Base-by-base conservation (phyloP, 2,797 vertebrate genomes). In the Bradypodion pumilum region DNA sequence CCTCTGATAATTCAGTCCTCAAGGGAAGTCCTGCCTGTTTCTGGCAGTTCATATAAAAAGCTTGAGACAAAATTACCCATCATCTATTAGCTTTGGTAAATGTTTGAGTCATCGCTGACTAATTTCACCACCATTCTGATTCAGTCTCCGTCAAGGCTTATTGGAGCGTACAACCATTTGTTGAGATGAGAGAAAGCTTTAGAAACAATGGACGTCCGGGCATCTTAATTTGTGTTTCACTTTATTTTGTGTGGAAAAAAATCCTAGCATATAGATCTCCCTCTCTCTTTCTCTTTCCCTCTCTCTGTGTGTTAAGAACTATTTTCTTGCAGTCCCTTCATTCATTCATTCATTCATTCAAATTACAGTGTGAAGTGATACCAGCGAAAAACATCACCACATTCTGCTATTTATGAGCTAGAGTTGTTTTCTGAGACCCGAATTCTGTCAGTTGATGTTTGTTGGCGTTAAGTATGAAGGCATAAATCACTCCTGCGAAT, bases 61-160 rank as follows among this genome's bases (percentile, higher is more conserved):
- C 42, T 78, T 46, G 42, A 78, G 78, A 65, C 63, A 16, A 40
- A 65, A 15, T 1, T 65, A 10, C 12, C 44, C 16, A 1, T 44
- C 15, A 27, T 42, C 70, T 29, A 9, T 32, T 13, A 23, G 29
- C 44, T 32, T 78, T 32, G 60, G 44, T 44, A 23, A 12, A 13
- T 23, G 60, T 52, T 79, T 79, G 77, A 79, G 66, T 79, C 63
- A 52, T 21, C 25, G 65, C 78, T 69, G 78, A 69, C 46, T 52
- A 68, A 68, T 56, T 29, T 25, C 52, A 13, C 44, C n/a, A 9
- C 44, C 27, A 65, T 70, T 70, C 66, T 37, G 65, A 66, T 69
- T 70, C 78, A 69, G 52, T 40, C 78, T 59, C 66, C 37, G 10
- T 70, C 65, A 35, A 80, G 46, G 46, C n/a, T 49, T 59, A 29